Conservation (phyloP, 2,888 invertebrate species). For the Limnephilus marmoratus region DNA sequence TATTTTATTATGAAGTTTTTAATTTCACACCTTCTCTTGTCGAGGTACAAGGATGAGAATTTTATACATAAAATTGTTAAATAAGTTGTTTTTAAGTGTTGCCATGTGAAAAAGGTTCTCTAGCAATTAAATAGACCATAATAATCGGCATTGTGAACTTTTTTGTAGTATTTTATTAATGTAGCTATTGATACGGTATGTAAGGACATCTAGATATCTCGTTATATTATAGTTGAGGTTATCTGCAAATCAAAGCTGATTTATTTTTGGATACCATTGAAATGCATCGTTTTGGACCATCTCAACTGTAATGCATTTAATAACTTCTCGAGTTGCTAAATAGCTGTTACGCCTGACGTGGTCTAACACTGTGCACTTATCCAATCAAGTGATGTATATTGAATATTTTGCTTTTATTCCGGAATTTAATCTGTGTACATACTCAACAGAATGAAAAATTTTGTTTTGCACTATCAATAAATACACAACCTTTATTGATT, state of each 20-base stretch:
- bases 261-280: slow-evolving; percentile 44
- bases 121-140: slow-evolving; percentile 46
- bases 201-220: slow-evolving; percentile 46
- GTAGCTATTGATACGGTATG: slow-evolving; percentile 41
- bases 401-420: slow-evolving; percentile 50
- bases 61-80: slow-evolving; percentile 44
- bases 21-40: slow-evolving; percentile 36
- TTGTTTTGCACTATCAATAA: slow-evolving; percentile 66
- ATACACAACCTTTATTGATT: slow-evolving; percentile 64
- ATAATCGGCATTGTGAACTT: slow-evolving; percentile 48
- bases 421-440: slow-evolving; percentile 59
- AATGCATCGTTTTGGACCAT: slow-evolving; percentile 31
- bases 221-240: slow-evolving; percentile 42
- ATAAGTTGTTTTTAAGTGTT: slow-evolving; percentile 51
- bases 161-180: slow-evolving; percentile 46
- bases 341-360: slow-evolving; percentile 27
- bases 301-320: slow-evolving; percentile 12
- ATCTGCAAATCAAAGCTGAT: slow-evolving; percentile 46
- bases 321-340: not conserved
- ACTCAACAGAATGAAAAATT: slow-evolving; percentile 62
- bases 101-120: slow-evolving; percentile 44
- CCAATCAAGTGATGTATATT: slow-evolving; percentile 57
- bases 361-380: slow-evolving; percentile 50
- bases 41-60: slow-evolving; percentile 28
- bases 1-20: slow-evolving; percentile 28